Percentiles rank a stretch among this genome's conserved stretches.
phyloP scores from a whole-genome alignment of 1,140 invertebrate genomes.

The Planococcus citri region DNA sequence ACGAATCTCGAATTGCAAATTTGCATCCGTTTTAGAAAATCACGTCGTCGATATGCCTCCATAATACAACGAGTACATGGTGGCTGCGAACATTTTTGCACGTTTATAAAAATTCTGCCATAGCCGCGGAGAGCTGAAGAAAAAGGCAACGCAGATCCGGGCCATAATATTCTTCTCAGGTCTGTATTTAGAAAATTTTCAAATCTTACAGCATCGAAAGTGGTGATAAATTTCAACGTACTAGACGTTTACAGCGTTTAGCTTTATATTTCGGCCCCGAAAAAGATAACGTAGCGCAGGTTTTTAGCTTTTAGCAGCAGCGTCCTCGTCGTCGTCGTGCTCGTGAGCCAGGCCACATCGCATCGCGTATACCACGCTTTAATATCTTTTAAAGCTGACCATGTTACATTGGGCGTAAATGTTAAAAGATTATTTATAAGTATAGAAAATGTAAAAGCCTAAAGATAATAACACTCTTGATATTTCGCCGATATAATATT shows the following conservation, averaged over 20 bases:
- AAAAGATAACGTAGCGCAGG: background rate
- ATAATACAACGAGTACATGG: too few relatives aligned
- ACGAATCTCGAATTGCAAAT: too few relatives aligned
- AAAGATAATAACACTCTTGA: constrained; percentile 3
- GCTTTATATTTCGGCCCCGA: background rate
- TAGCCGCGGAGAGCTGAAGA: too few relatives aligned
- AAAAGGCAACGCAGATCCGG: too few relatives aligned
- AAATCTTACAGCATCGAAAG: background rate
- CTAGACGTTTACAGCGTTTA: constrained; percentile 14
- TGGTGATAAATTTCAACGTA: background rate
- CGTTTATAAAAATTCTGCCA: too few relatives aligned
- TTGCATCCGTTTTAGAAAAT: too few relatives aligned
- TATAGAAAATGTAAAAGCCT: constrained; percentile 3
- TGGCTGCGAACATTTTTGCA: background rate
- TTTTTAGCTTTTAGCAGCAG: background rate
- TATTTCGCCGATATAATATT: background rate
- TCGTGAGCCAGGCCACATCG: too few relatives aligned
- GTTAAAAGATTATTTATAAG: constrained; percentile 17
- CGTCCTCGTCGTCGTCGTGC: background rate
- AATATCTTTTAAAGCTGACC: constrained; percentile 18
- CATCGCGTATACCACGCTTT: too few relatives aligned
- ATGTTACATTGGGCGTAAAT: constrained; percentile 16
- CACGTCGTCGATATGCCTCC: too few relatives aligned
- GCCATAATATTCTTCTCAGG: background rate
- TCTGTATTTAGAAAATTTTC: background rate